A percentile compares a stretch with the other conserved stretches of the same genome.
Evolutionary conservation across 30 jellyfish, hydroid and myxozoan species (phyloP).

Genomic region (Nemopilema nomurai): DNA sequence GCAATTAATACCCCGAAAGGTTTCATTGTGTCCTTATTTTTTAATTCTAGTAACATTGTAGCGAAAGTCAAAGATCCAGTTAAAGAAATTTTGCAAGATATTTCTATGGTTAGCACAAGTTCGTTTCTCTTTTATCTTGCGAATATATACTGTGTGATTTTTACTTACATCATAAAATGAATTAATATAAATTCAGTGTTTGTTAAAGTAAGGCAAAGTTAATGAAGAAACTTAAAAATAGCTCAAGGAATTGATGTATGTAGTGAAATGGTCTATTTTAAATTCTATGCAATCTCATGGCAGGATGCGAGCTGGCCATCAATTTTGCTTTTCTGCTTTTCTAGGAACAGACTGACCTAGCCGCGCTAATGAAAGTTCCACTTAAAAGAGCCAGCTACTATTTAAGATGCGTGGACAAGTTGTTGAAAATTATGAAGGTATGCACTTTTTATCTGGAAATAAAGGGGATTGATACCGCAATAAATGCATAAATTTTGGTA

Average conservation of each 20-base stretch:
- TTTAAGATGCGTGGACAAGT: constrained; percentile 51
- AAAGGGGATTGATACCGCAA: too few relatives aligned
- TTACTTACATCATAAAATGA: too few relatives aligned
- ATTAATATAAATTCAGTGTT: too few relatives aligned
- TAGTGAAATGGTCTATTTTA: background rate
- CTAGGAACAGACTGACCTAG: constrained; percentile 62
- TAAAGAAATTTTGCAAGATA: constrained; percentile 32
- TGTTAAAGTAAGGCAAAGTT: too few relatives aligned
- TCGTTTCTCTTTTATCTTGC: background rate
- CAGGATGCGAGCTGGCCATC: background rate
- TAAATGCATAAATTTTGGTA: too few relatives aligned
- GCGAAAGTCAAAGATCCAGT: constrained; percentile 67
- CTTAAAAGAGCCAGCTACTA: constrained; percentile 54
- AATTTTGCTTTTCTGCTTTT: background rate
- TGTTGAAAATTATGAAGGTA: constrained; percentile 47
- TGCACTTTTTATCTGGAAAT: background rate
- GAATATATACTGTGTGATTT: background rate
- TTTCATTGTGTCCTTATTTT: too few relatives aligned
- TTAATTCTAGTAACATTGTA: constrained; percentile 51
- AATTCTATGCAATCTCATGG: background rate
- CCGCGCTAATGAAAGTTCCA: constrained; percentile 64
- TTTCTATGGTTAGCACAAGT: constrained; percentile 30
- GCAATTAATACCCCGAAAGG: too few relatives aligned
- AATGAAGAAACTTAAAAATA: too few relatives aligned
- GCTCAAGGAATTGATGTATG: too few relatives aligned